Base-by-base conservation (phyloP, 2,888 invertebrate species). In the Tipula helvola region DNA sequence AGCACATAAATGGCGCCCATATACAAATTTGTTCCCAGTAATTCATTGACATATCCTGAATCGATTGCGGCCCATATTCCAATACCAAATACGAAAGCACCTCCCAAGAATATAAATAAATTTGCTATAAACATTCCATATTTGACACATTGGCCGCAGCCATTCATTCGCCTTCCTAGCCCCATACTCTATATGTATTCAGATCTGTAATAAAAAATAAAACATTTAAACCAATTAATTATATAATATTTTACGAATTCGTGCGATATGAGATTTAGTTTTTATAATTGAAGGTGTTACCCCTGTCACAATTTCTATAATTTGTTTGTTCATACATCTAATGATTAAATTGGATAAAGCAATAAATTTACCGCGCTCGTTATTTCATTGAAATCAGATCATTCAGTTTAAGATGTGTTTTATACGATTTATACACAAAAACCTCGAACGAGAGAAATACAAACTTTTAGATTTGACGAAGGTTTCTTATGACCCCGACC, bases 91-190 rank as follows among this genome's bases (percentile, higher is more conserved):
- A 96, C 95, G 39, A 94, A 91, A 1, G 95, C 91, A 41, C 97
- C 97, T 36, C 97, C 97, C 88, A 97, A 97, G 90, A 97, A 96
- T 89, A 97, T 97, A 36, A 97, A 91, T 87, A 97, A 93, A 91
- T 98, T 98, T 88, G 96, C 93, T 88, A 95, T 93, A 91, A 97
- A 97, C 90, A 98, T 93, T 88, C 96, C 95, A 91, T 96, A 95
- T 91, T 97, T 97, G 93, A 97, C 96, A 90, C 95, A 96, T 89
- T 96, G 95, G 88, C 97, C 97, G 91, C 97, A 97, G 90, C 96
- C 95, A 91, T 97, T 96, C 95, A 97, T 96, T 90, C 96, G 95
- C 88, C 95, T 94, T 88, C 96, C 95, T 92, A 95, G 95, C 87
- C 95, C 96, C 95, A 96, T 95, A 86, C 89, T 91, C 89, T 90